Evolutionary conservation across 2,797 vertebrate genomes (phyloP).

Genomic region (Gymnothorax reevesii): DNA sequence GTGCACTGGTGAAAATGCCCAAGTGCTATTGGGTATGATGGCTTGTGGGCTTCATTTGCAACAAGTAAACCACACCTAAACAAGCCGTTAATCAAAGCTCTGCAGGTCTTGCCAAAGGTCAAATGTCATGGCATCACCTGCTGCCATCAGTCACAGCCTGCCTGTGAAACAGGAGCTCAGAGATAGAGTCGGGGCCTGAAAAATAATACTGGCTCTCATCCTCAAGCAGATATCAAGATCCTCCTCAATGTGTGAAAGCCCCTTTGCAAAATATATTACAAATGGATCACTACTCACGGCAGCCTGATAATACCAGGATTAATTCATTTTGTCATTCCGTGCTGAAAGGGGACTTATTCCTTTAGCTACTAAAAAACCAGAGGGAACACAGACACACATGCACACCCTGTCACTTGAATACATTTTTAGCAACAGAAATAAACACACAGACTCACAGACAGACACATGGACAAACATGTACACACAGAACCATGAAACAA

Average conservation of each 20-base stretch:
- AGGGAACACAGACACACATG: background rate
- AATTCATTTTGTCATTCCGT: background rate
- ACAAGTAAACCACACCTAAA: slow-evolving; percentile 24
- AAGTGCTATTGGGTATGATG: background rate
- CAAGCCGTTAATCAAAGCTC: slow-evolving; percentile 20
- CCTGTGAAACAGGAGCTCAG: slow-evolving; percentile 1
- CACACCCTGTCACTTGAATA: background rate
- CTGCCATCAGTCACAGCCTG: slow-evolving; percentile 66
- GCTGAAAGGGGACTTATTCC: background rate
- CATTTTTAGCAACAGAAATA: background rate
- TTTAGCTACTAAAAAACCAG: too few species aligned
- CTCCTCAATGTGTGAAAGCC: background rate
- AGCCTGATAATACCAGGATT: background rate
- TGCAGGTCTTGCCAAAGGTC: slow-evolving; percentile 48
- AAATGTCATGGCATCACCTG: slow-evolving; percentile 69
- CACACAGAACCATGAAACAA: too few species aligned
- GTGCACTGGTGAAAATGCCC: background rate
- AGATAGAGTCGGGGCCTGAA: background rate
- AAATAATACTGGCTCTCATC: background rate
- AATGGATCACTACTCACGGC: background rate
- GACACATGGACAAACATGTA: too few species aligned
- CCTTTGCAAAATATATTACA: background rate
- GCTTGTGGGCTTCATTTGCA: slow-evolving; percentile 21
- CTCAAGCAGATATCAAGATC: slow-evolving; percentile 22
- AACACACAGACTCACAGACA: too few species aligned